Evolutionary conservation across 2,113 vertebrate species (phyloP), one percentile per base, ranked within the genome.

Genomic region (Melanerpes formicivorus): DNA sequence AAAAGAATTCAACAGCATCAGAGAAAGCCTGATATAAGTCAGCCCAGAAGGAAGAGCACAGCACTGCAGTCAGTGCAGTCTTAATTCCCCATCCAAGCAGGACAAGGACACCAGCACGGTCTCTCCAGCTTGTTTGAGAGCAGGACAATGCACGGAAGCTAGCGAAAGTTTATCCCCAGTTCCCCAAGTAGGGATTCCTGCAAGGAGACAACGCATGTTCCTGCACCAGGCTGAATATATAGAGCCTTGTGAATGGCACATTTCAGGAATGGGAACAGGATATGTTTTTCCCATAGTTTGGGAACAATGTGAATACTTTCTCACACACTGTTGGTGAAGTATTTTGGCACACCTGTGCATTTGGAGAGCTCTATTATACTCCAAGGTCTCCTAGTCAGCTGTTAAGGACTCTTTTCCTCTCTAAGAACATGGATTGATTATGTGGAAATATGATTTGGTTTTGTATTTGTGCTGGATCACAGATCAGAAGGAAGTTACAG

Each of bases 381-480:
- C 90, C 55, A 70, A 93, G 92, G 95, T 83, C 88, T 95, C 91
- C 93, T 94, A 42, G 56, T 97, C 95, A 37, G 93, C 95, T 93
- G 95, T 90, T 92, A 95, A 96, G 96, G 95, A 87, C 63, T 92
- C 77, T 94, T 97, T 96, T 96, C 96, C 96, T 96, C 95, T 96
- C 93, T 69, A 90, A 97, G 95, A 97, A 96, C 94, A 80, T 88
- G 97, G 96, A 97, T 95, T 94, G 97, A 97, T 97, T 96, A 96
- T 5, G 62, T 98, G 96, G 95, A 97, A 97, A 97, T 94, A 95
- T 29, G 80, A 95, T 97, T 97, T 96, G 93, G 95, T 92, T 96
- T 93, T 94, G 93, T 97, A 97, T 98, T 98, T 97, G 95, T 96
- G 65, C 96, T 98, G 97, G 97, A 97, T 81, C 59, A 23, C 3